These are phyloP conservation scores for Oplegnathus fasciatus DNA, from an alignment of 2,113 vertebrate species.

Conservation along the genomic window DNA sequence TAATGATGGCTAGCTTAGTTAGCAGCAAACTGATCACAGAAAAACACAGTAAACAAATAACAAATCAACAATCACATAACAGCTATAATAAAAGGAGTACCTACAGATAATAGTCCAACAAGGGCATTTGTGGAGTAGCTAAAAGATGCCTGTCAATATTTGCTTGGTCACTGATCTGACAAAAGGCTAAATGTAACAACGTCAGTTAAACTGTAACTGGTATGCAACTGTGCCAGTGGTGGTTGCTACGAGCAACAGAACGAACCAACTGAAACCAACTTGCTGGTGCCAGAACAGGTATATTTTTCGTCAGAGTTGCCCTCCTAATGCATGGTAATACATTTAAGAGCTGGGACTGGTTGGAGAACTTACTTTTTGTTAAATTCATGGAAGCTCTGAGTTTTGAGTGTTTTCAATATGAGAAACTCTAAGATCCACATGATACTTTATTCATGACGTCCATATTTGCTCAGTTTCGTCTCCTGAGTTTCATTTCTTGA, in stretches of 20 bases:
- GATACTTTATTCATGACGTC: conserved; percentile 17
- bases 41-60: not conserved
- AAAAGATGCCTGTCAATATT: not conserved
- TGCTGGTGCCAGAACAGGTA: not conserved
- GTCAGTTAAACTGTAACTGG: not conserved
- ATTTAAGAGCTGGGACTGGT: not conserved
- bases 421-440: not conserved
- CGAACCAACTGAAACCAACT: not conserved
- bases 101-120: not conserved
- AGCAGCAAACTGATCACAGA: not conserved
- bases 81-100: not conserved
- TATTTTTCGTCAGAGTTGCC: not conserved
- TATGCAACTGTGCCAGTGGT: not conserved
- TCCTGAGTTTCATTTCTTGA: conserved; percentile 21
- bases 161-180: not conserved
- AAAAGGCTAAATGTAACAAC: not conserved
- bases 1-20: not conserved
- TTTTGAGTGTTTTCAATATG: conserved; percentile 5
- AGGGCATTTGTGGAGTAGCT: not conserved
- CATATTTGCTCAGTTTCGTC: conserved; percentile 1
- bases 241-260: not conserved
- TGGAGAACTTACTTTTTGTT: not conserved
- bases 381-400: conserved; percentile 21
- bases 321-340: not conserved
- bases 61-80: not conserved